Evolutionary conservation across 2,888 invertebrate genomes (phyloP).

Genomic region (Opisthograptis luteolata): DNA sequence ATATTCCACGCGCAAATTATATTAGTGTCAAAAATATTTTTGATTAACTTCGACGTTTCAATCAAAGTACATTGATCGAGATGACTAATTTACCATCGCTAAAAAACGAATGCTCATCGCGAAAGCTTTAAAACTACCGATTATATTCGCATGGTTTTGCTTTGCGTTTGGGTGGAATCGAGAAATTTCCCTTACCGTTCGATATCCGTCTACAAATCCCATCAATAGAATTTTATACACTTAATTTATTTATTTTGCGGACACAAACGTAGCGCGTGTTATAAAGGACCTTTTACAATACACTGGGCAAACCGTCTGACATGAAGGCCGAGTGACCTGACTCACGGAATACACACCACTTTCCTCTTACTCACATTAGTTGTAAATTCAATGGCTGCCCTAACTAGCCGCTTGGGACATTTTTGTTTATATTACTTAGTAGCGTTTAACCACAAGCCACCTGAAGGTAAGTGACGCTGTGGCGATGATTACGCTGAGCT

Average conservation of each 20-base stretch:
- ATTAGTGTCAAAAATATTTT: too few relatives aligned
- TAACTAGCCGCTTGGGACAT: conserved; percentile 41
- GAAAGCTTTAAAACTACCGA: too few relatives aligned
- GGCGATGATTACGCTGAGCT: too few relatives aligned
- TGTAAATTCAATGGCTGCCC: conserved; percentile 45
- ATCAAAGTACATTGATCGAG: too few relatives aligned
- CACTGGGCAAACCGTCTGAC: conserved; percentile 41
- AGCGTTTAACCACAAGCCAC: neutral
- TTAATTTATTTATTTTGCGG: neutral
- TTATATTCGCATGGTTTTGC: too few relatives aligned
- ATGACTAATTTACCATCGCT: too few relatives aligned
- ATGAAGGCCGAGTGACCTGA: conserved; percentile 45
- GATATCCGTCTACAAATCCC: neutral
- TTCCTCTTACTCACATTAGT: conserved; percentile 61
- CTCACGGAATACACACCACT: conserved; percentile 51
- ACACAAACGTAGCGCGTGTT: conserved; percentile 1
- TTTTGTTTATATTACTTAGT: conserved; percentile 1
- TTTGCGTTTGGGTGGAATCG: too few relatives aligned
- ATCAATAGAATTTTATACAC: neutral
- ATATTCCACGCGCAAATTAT: too few relatives aligned
- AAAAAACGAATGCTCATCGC: too few relatives aligned
- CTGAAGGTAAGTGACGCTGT: too few relatives aligned
- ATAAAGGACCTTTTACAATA: conserved; percentile 2
- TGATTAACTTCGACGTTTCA: too few relatives aligned
- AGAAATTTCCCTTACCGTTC: too few relatives aligned